Evolutionary conservation across 1,140 invertebrate species (phyloP).

Genomic region (Drosophila ohnishii): DNA sequence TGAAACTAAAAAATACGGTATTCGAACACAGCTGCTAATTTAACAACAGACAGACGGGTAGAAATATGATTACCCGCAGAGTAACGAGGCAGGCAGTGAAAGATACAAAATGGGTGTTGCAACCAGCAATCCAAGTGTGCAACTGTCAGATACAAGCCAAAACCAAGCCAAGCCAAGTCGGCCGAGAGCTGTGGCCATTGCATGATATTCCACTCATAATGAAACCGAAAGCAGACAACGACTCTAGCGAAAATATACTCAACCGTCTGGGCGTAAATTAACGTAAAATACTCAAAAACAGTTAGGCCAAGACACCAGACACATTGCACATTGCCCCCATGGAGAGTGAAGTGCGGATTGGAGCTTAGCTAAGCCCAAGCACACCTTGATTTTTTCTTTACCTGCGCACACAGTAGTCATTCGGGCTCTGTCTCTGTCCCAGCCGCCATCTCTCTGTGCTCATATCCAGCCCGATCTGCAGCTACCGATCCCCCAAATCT

Average conservation of each 20-base stretch:
- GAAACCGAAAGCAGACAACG: conserved; percentile 70
- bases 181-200: conserved; percentile 34
- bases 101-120: conserved; percentile 74
- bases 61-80: conserved; percentile 73
- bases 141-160: conserved; percentile 41
- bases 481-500: conserved; percentile 45
- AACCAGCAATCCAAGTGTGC: conserved; percentile 55
- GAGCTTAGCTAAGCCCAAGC: conserved; percentile 8
- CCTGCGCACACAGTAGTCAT: conserved; percentile 42
- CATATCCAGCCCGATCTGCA: conserved; percentile 11
- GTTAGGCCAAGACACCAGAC: conserved; percentile 34
- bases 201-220: conserved; percentile 73
- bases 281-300: conserved; percentile 62
- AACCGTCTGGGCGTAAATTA: conserved; percentile 73
- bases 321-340: conserved; percentile 27
- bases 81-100: conserved; percentile 35
- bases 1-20: conserved; percentile 32
- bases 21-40: conserved; percentile 66
- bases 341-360: conserved; percentile 31
- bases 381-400: conserved; percentile 47
- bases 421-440: conserved; percentile 5
- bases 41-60: conserved; percentile 27
- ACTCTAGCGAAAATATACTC: conserved; percentile 44
- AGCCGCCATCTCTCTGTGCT: background rate
- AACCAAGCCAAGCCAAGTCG: conserved; percentile 20